These are phyloP conservation scores for Mareca strepera DNA, from an alignment of 2,797 vertebrate genomes.

Conservation along the genomic window DNA sequence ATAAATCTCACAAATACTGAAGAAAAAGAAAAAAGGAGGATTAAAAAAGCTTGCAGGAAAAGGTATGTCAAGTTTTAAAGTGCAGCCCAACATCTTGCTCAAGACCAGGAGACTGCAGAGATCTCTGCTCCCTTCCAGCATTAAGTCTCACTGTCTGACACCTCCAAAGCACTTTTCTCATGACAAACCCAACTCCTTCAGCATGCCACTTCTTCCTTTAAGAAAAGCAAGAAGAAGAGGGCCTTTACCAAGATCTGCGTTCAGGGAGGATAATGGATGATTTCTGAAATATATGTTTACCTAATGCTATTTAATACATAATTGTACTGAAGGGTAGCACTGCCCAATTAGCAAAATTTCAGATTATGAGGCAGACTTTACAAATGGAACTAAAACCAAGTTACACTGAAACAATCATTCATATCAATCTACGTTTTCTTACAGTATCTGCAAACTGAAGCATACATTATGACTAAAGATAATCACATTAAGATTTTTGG, in stretches of 20 bases:
- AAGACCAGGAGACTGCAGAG: background rate
- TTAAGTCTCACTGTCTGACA: background rate
- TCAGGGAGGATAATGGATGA: constrained; percentile 19
- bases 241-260: background rate
- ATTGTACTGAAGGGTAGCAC: background rate
- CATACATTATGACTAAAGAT: constrained; percentile 48
- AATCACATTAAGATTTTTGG: constrained; percentile 61
- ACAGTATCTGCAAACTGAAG: constrained; percentile 39
- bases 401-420: constrained; percentile 61
- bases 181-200: background rate
- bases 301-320: constrained; percentile 13
- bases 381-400: constrained; percentile 36
- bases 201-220: background rate
- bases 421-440: constrained; percentile 64
- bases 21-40: background rate
- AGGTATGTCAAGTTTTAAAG: background rate
- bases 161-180: background rate
- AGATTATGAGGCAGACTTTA: background rate
- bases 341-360: background rate
- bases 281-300: constrained; percentile 33
- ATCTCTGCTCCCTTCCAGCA: background rate
- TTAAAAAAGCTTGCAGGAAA: background rate
- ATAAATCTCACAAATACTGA: background rate
- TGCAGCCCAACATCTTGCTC: background rate
- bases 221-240: background rate